Evolutionary conservation across 2,797 vertebrate species (phyloP).

Genomic region (Chromis chromis): DNA sequence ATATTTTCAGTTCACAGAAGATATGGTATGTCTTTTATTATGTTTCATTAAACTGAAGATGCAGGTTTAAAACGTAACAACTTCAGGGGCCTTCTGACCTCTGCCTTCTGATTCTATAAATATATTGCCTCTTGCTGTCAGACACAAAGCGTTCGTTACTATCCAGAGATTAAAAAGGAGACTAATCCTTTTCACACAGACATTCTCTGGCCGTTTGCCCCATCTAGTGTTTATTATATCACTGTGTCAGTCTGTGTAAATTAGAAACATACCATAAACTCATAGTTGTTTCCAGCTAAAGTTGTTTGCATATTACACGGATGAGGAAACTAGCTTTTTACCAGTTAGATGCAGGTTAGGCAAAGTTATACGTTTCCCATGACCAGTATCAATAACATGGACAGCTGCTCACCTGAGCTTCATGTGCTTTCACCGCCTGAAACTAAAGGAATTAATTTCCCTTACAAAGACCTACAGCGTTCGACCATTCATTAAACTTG

Average conservation of each 20-base stretch:
- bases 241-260: neutral
- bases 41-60: neutral
- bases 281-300: neutral
- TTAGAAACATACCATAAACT: neutral
- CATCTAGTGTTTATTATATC: slow-evolving; percentile 41
- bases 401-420: slow-evolving; percentile 4
- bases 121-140: too few species aligned
- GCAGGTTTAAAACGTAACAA: too few species aligned
- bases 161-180: neutral
- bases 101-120: too few species aligned
- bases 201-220: slow-evolving; percentile 10
- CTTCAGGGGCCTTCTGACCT: too few species aligned
- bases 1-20: neutral
- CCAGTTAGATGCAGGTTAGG: neutral
- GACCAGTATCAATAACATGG: neutral
- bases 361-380: too few species aligned
- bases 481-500: neutral
- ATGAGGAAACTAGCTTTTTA: too few species aligned
- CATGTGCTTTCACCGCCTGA: neutral
- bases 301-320: neutral
- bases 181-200: neutral
- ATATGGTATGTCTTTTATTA: neutral
- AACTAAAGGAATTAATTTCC: neutral
- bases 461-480: neutral
- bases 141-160: neutral